Evolutionary conservation across 35 echinoderm and acorn worm species (phyloP).

Genomic region (Apostichopus californicus): DNA sequence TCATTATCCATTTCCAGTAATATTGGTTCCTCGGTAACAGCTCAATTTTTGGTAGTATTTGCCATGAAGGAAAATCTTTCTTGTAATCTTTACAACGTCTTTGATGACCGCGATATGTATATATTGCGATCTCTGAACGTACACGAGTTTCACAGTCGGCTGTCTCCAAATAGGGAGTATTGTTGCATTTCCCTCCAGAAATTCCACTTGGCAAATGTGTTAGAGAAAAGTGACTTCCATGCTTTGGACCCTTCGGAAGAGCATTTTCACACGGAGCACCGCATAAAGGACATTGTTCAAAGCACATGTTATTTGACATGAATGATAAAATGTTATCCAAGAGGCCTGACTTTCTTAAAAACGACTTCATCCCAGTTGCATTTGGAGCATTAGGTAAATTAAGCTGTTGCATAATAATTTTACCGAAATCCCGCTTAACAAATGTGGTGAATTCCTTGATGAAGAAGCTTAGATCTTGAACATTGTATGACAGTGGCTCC

Average conservation of each 20-base stretch:
- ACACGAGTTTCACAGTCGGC: neutral
- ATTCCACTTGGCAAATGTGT: neutral
- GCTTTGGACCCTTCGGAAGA: neutral
- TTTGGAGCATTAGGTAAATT: neutral
- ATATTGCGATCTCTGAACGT: neutral
- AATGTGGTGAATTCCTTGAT: neutral
- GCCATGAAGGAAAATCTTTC: neutral
- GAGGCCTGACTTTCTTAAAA: neutral
- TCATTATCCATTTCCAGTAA: constrained; percentile 20
- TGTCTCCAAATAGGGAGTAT: neutral
- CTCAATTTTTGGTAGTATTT: neutral
- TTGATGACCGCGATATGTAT: neutral
- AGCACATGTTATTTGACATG: neutral
- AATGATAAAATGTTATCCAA: neutral
- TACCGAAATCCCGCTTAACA: neutral
- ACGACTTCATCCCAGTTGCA: neutral
- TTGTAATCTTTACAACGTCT: neutral
- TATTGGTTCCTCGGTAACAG: neutral
- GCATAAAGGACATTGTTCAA: constrained; percentile 25
- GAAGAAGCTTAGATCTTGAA: neutral
- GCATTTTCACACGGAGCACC: constrained; percentile 16
- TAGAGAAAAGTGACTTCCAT: neutral
- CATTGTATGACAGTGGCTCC: neutral
- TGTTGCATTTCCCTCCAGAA: neutral
- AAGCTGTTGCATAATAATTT: neutral